Percentiles rank a stretch among this genome's conserved stretches.
phyloP scores from a whole-genome alignment of 2,888 invertebrate species.

The Ectemnius cavifrons region DNA sequence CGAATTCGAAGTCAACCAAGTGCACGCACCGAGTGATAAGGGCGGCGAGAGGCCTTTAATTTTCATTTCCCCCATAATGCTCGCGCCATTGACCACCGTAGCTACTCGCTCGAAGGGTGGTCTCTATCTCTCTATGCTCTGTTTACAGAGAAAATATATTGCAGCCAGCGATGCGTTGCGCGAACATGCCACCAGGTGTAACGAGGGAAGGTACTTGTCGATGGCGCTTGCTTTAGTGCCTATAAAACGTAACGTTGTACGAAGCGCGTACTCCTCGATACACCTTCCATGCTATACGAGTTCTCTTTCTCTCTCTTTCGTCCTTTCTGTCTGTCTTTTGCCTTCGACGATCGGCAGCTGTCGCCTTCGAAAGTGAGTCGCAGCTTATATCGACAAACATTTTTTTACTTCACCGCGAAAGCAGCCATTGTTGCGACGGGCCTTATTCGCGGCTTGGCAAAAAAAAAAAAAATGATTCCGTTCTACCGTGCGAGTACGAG shows the following conservation, averaged over 20 bases:
- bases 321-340: slow-evolving; percentile 25
- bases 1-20: slow-evolving; percentile 48
- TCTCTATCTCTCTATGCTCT: too few relatives aligned
- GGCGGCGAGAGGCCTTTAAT: not conserved
- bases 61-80: too few relatives aligned
- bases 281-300: not conserved
- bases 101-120: too few relatives aligned
- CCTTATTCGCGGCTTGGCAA: slow-evolving; percentile 19
- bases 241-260: slow-evolving; percentile 7
- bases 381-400: slow-evolving; percentile 51
- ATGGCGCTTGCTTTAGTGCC: not conserved
- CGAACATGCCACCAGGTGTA: too few relatives aligned
- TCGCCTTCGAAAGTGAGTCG: slow-evolving; percentile 53
- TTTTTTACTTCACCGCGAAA: slow-evolving; percentile 47
- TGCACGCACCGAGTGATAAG: slow-evolving; percentile 14
- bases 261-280: not conserved
- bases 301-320: slow-evolving; percentile 36
- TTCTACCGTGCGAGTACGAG: slow-evolving; percentile 37
- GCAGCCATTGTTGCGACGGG: slow-evolving; percentile 46
- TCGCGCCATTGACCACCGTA: too few relatives aligned
- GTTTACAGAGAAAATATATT: too few relatives aligned
- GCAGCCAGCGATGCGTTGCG: too few relatives aligned
- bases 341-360: slow-evolving; percentile 55
- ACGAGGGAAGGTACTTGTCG: not conserved
- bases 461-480: slow-evolving; percentile 52